Evolutionary conservation across 2,113 vertebrate species (phyloP), one percentile per base, ranked within the genome.

Genomic region (Tamias sibiricus): DNA sequence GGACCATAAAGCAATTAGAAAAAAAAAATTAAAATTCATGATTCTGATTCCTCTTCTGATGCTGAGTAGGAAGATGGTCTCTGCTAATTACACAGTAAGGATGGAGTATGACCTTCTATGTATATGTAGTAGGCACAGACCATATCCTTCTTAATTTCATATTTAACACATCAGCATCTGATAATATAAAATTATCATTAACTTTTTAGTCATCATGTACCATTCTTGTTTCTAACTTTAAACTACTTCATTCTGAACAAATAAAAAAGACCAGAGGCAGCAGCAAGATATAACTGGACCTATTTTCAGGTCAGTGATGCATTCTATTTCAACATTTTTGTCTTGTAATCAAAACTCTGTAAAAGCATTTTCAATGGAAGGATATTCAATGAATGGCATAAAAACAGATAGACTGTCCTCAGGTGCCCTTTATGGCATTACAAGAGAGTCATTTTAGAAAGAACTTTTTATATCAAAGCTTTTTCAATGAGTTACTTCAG

Each of bases 301-400:
- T 54, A 81, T 80, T 97, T 96, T 91, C 26, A 74, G 82, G 30
- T 95, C 59, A 97, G 32, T 90, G n/a, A 83, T 93, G 42, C 75
- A 96, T 96, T 97, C n/a, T 68, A 71, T 97, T 91, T 94, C 49
- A 94, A 32, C 12, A 47, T 79, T 93, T 97, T 94, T 96, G 30
- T 83, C 37, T 91, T 93, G 4, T 91, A 85, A 94, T 85, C 44
- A 92, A 87, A 95, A 90, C 32, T 82, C 74, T 95, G 2, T 93
- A 47, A 40, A 9, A 54, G 54, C 47, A 76, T 49, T 96, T 94
- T 91, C 94, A 93, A 81, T 97, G 42, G 64, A 87, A 75, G n/a
- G 47, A n/a, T 87, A 91, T 57, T 86, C 37, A 14, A 82, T 88
- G 47, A 92, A 95, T 72, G 69, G 19, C 57, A 59, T 26, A 83